These are phyloP conservation scores for Cotesia vestalis DNA, from an alignment of 1,140 invertebrate genomes.

Conservation along the genomic window DNA sequence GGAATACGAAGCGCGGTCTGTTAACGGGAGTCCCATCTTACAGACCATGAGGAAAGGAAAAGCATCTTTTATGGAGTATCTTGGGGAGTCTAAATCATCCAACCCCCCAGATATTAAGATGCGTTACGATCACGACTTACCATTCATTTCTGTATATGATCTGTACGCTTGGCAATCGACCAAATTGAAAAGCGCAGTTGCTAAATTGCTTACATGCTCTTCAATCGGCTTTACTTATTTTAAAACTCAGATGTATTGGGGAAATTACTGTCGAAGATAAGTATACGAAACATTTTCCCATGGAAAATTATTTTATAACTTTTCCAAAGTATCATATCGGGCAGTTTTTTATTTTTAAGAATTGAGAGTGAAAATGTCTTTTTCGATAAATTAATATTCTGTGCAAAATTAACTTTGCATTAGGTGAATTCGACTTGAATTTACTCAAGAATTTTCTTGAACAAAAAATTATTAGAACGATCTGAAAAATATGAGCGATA, in stretches of 20 bases:
- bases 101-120: constrained; percentile 55
- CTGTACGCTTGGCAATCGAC: constrained; percentile 53
- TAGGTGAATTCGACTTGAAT: too few species aligned
- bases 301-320: too few species aligned
- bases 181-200: constrained; percentile 61
- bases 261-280: not conserved
- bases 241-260: not conserved
- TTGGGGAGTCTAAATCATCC: constrained; percentile 56
- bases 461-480: too few species aligned
- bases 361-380: too few species aligned
- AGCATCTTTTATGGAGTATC: constrained; percentile 50
- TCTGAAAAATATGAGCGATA: too few species aligned
- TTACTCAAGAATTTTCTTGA: too few species aligned
- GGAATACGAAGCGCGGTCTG: constrained; percentile 22
- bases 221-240: not conserved
- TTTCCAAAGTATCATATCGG: too few species aligned
- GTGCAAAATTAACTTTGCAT: too few species aligned
- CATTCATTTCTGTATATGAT: constrained; percentile 49
- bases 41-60: constrained; percentile 32
- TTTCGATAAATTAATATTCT: too few species aligned
- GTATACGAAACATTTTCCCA: not conserved
- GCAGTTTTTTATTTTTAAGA: too few species aligned
- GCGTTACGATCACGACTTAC: constrained; percentile 48
- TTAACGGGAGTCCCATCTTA: constrained; percentile 23
- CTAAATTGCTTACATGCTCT: constrained; percentile 36